Evolutionary conservation across 2,888 invertebrate species (phyloP).

Genomic region (Ochropleura leucogaster): DNA sequence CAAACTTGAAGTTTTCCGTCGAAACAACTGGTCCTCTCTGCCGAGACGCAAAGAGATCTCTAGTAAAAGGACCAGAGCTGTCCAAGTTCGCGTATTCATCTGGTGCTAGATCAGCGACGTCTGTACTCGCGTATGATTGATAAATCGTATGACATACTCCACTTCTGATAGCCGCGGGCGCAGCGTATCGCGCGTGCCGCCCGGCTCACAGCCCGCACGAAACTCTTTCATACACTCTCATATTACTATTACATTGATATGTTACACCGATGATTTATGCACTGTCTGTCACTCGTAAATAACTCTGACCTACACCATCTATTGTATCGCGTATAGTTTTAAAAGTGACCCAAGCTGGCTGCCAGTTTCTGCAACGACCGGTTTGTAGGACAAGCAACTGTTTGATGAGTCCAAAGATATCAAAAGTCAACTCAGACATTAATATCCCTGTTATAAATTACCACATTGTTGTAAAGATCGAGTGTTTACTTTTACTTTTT

Average conservation of each 20-base stretch:
- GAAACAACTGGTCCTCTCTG: background rate
- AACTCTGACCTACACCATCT: slow-evolving; percentile 78
- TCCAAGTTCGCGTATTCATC: slow-evolving; percentile 28
- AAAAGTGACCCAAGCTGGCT: slow-evolving; percentile 61
- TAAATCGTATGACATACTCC: slow-evolving; percentile 85
- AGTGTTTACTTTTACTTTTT: slow-evolving; percentile 71
- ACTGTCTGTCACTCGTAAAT: slow-evolving; percentile 79
- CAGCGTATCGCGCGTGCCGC: slow-evolving; percentile 68
- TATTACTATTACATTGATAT: slow-evolving; percentile 81
- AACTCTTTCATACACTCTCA: slow-evolving; percentile 78
- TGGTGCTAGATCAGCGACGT: slow-evolving; percentile 42
- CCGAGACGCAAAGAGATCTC: background rate
- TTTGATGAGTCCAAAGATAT: slow-evolving; percentile 72
- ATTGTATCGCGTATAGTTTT: slow-evolving; percentile 70
- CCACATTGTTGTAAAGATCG: slow-evolving; percentile 67
- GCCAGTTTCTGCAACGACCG: slow-evolving; percentile 72
- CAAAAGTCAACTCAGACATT: slow-evolving; percentile 66
- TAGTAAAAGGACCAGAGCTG: slow-evolving; percentile 15
- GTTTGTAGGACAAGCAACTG: slow-evolving; percentile 72
- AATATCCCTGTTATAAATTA: slow-evolving; percentile 72
- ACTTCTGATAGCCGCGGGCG: slow-evolving; percentile 76
- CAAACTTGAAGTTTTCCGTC: slow-evolving; percentile 1
- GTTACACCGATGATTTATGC: slow-evolving; percentile 85
- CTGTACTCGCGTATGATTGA: slow-evolving; percentile 78
- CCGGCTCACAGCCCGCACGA: slow-evolving; percentile 75